Evolutionary conservation across 2,797 vertebrate genomes (phyloP).

Genomic region (Mormyrus hasselquistii): DNA sequence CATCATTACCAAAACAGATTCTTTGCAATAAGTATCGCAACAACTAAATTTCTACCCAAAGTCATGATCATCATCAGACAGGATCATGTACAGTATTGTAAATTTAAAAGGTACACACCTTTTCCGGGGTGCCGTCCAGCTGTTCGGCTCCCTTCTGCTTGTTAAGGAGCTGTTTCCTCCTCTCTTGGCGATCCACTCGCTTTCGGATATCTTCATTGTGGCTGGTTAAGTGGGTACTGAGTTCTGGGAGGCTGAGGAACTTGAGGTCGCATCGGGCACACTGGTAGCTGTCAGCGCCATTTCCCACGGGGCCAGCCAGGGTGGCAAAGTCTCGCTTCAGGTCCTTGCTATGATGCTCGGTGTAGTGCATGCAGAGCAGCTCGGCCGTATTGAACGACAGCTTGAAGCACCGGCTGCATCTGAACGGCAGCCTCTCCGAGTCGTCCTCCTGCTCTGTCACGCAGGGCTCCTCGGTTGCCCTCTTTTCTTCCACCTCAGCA

Average conservation of each 20-base stretch:
- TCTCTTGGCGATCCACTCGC: slow-evolving; percentile 56
- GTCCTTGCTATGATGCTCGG: slow-evolving; percentile 64
- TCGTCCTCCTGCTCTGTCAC: slow-evolving; percentile 34
- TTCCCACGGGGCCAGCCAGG: slow-evolving; percentile 46
- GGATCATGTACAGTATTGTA: neutral
- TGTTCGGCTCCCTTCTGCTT: slow-evolving; percentile 66
- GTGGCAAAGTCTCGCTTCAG: slow-evolving; percentile 71
- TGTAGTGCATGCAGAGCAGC: slow-evolving; percentile 76
- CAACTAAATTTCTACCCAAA: neutral
- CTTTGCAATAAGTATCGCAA: neutral
- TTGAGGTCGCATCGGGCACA: slow-evolving; percentile 69
- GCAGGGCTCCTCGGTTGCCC: slow-evolving; percentile 44
- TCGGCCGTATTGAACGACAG: slow-evolving; percentile 64
- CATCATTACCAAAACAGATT: neutral
- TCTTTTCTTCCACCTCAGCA: slow-evolving; percentile 46
- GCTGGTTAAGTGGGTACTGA: slow-evolving; percentile 69
- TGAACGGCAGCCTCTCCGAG: slow-evolving; percentile 52
- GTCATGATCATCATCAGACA: neutral
- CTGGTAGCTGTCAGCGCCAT: slow-evolving; percentile 61
- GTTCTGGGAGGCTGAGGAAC: slow-evolving; percentile 64
- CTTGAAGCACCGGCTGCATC: slow-evolving; percentile 72
- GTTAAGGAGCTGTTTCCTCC: slow-evolving; percentile 52
- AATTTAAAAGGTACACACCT: slow-evolving; percentile 58
- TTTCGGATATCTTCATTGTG: slow-evolving; percentile 66
- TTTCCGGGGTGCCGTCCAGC: slow-evolving; percentile 57